Base-by-base conservation (phyloP, 2,113 vertebrate species). In the Lynx canadensis region DNA sequence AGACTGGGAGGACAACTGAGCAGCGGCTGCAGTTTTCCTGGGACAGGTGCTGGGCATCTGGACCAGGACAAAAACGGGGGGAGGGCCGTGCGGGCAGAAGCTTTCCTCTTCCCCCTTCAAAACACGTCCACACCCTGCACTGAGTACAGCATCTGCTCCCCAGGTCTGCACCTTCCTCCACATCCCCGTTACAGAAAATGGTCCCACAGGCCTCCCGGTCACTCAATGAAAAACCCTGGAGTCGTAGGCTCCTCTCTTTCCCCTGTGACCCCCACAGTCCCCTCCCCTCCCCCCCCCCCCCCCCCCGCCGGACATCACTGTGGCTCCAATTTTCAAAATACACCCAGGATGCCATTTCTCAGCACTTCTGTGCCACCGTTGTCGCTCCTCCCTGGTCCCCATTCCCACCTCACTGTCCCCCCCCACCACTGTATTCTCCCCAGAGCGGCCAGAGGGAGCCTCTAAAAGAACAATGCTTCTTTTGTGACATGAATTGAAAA, bases 251-350 rank as follows among this genome's bases (percentile, higher is more conserved):
- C 36, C 18, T 12, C 18, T 31, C 36, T 1, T 11, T 36, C 45
- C 11, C 29, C 25, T 9, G 7, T 7, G 41, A 60, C 65, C 19
- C 18, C 38, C 33, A 0, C 19, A 12, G n/a, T 2, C 19, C 36
- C 4, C 31, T 18, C 3, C 2, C 14, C 18, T 4, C 87, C 31
- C 13, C 31, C 29, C 1, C 2, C 19, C 31, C 29, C 3, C 2
- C 19, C 18, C 5, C 87, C 31, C 18, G 2, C 2, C 19, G n/a
- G 60, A 36, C 14, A 25, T 18, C 0, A 0, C 31, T 1, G 3
- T 12, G 57, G 68, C 27, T 82, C 60, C n/a, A 18, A 14, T 21
- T 87, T 63, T 78, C 89, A 69, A 68, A 76, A 41, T n/a, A 29
- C 52, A 7, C 57, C 18, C 14, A 7, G 11, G 48, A 50, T 7